phyloP scores from a whole-genome alignment of 2,888 invertebrate genomes.

The Gastrophysa polygoni region DNA sequence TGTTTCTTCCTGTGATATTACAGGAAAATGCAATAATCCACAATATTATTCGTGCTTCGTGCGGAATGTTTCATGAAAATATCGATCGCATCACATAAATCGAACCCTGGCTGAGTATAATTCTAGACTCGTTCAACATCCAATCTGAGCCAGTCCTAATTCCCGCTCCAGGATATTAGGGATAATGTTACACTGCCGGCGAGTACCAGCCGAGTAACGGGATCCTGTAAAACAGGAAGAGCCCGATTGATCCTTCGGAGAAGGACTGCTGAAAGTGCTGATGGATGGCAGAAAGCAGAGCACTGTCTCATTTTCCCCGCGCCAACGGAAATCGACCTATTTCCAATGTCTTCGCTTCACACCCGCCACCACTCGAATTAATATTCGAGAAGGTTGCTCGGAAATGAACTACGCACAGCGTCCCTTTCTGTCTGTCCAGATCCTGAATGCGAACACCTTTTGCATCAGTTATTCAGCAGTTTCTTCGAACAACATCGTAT shows the following conservation, averaged over 20 bases:
- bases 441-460: too few relatives aligned
- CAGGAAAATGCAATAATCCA: too few relatives aligned
- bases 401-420: slow-evolving; percentile 6
- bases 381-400: slow-evolving; percentile 7
- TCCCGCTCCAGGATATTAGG: slow-evolving; percentile 13
- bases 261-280: slow-evolving; percentile 15
- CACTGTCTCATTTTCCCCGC: slow-evolving; percentile 9
- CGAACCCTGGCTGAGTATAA: background rate
- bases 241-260: slow-evolving; percentile 15
- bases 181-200: slow-evolving; percentile 10
- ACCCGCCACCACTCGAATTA: slow-evolving; percentile 2
- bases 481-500: too few relatives aligned
- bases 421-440: too few relatives aligned
- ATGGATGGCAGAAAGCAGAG: slow-evolving; percentile 4
- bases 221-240: slow-evolving; percentile 13
- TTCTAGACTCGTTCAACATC: background rate
- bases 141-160: background rate
- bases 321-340: slow-evolving; percentile 10
- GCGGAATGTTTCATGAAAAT: too few relatives aligned
- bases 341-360: slow-evolving; percentile 1
- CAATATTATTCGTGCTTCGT: too few relatives aligned
- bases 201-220: slow-evolving; percentile 9
- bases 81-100: too few relatives aligned
- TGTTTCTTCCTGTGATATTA: too few relatives aligned
- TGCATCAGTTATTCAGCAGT: too few relatives aligned